phyloP scores from a whole-genome alignment of 64 coral and sea anemone species.

The Actinia tenebrosa region DNA sequence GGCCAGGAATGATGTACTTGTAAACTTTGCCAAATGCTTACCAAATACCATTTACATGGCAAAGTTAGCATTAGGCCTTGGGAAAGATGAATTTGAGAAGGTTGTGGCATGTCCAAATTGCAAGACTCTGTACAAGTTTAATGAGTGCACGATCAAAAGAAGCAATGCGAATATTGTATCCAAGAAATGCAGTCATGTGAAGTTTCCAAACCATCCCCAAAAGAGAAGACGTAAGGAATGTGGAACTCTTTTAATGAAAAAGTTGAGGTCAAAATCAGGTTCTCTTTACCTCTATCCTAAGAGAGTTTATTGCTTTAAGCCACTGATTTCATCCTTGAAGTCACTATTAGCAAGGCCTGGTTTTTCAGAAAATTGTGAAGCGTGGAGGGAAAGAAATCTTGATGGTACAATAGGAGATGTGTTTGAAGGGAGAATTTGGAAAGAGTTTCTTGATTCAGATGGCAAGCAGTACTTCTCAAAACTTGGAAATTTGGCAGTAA shows the following conservation, averaged over 20 bases:
- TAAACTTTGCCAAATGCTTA: not conserved
- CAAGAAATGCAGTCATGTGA: conserved; percentile 1
- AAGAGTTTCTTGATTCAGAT: not conserved
- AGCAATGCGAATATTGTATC: conserved; percentile 23
- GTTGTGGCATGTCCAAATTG: conserved; percentile 52
- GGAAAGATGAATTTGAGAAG: conserved; percentile 38
- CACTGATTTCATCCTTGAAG: conserved; percentile 5
- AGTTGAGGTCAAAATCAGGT: conserved; percentile 23
- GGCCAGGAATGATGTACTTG: conserved; percentile 1
- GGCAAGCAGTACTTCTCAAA: not conserved
- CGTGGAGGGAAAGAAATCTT: conserved; percentile 10
- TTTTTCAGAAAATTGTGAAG: conserved; percentile 36
- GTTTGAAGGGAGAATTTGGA: not conserved
- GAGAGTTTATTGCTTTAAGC: conserved; percentile 23
- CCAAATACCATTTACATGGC: conserved; percentile 37
- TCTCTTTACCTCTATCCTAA: conserved; percentile 3
- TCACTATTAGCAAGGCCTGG: not conserved
- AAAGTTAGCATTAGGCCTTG: conserved; percentile 24
- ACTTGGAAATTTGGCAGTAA: conserved; percentile 20
- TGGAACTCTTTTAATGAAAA: conserved; percentile 14
- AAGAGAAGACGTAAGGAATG: not conserved
- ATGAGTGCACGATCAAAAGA: conserved; percentile 22
- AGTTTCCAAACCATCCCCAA: conserved; percentile 41
- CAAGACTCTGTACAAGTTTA: conserved; percentile 32
- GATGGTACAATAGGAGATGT: not conserved